Conservation (phyloP, 35 echinoderm and acorn worm species). For the Apostichopus japonicus region DNA sequence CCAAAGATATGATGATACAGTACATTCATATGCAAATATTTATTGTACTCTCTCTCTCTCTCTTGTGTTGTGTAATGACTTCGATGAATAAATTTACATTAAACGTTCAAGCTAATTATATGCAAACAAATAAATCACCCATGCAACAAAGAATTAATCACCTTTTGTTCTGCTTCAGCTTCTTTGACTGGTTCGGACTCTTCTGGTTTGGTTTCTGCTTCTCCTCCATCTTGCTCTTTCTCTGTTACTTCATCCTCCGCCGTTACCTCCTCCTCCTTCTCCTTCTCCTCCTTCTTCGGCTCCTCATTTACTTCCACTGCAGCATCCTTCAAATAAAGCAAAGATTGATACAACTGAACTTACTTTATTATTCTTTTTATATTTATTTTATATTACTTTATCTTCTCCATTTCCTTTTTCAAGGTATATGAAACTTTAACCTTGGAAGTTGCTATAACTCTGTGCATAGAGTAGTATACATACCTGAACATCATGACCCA, state of each 20-base stretch:
- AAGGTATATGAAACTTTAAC: background rate
- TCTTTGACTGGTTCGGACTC: too few species aligned
- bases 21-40: too few species aligned
- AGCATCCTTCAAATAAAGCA: constrained; percentile 21
- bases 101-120: background rate
- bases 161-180: constrained; percentile 22
- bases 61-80: too few species aligned
- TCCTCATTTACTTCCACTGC: constrained; percentile 23
- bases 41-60: too few species aligned
- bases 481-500: too few species aligned
- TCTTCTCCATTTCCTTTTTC: background rate
- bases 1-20: too few species aligned
- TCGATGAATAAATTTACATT: too few species aligned
- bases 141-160: background rate
- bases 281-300: constrained; percentile 43
- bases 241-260: background rate
- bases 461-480: too few species aligned
- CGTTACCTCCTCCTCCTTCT: background rate
- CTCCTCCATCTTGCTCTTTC: constrained; percentile 13
- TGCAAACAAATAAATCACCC: background rate
- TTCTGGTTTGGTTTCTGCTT: constrained; percentile 44
- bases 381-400: background rate
- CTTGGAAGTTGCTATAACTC: too few species aligned
- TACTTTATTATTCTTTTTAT: background rate
- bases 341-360: background rate